Evolutionary conservation across 2,113 vertebrate species (phyloP), one percentile per base, ranked within the genome.

Genomic region (Phylloscopus trochiloides): DNA sequence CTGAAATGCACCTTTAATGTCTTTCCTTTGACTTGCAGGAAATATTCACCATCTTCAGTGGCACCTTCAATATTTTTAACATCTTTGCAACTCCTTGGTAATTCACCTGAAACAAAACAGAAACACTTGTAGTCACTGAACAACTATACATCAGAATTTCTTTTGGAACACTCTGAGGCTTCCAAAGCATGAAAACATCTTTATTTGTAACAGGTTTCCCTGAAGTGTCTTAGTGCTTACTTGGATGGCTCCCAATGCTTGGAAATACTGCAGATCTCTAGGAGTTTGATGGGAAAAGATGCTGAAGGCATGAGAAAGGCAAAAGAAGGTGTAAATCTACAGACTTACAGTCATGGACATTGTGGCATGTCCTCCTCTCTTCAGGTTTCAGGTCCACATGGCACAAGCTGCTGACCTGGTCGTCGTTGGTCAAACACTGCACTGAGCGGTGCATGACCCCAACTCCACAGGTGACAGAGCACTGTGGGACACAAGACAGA

Each of bases 371-470:
- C 91, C 98, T 98, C 52, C 96, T 98, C 77, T 98, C 98, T 81
- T 98, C 98, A 0, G 99, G 99, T 92, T 97, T 99, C 76, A 96
- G 40, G 22, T 98, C 97, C 1, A 9, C 28, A 2, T 94, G 96
- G 95, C 99, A 99, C 40, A 97, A 82, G 63, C 96, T 92, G 90
- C 98, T 98, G 91, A 98, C 94, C 51, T 98, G 98, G 71, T 98
- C 98, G 2, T 98, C 97, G 0, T 98, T 98, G 4, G 98, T 98
- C 70, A 98, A 68, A 92, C 99, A 99, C 94, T 98, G 98, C 95
- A 99, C 98, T 0, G 98, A 98, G 68, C 99, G 98, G 73, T 99
- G 98, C 98, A 98, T 98, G 95, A 98, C 97, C n/a, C 99, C 99
- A 5, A 96, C 80, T 9, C 99, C 99, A 78, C 99, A 99, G 82